Evolutionary conservation across 35 echinoderm and acorn worm genomes (phyloP).

Genomic region (Hemicentrotus pulcherrimus): DNA sequence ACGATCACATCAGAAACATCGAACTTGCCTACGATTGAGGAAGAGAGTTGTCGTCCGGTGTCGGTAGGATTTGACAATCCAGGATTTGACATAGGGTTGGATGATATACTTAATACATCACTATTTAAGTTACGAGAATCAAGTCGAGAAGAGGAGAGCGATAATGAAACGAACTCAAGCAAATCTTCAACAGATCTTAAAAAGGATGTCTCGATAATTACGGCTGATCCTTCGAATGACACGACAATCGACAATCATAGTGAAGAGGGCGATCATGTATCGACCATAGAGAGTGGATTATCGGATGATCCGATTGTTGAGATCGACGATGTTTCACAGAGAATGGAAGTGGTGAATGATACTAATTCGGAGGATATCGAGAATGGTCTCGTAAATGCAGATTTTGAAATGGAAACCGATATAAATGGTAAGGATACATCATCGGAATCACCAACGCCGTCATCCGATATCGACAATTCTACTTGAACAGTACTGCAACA

Average conservation of each 20-base stretch:
- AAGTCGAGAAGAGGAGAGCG: neutral
- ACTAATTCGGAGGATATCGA: neutral
- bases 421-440: neutral
- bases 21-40: neutral
- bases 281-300: neutral
- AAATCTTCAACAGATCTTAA: neutral
- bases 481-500: neutral
- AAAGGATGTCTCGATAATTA: neutral
- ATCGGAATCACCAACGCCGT: neutral
- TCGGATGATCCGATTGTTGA: neutral
- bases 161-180: neutral
- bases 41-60: neutral
- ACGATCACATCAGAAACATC: neutral
- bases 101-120: neutral
- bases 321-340: neutral
- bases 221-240: neutral
- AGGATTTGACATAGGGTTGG: neutral
- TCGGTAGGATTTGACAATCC: neutral
- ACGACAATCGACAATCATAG: neutral
- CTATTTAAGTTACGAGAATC: neutral
- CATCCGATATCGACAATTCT: neutral
- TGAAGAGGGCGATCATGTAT: neutral
- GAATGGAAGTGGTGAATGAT: neutral
- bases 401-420: neutral
- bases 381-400: neutral